Evolutionary conservation across 2,113 vertebrate genomes (phyloP), one percentile per base, ranked within the genome.

Genomic region (Podarcis raffonei): DNA sequence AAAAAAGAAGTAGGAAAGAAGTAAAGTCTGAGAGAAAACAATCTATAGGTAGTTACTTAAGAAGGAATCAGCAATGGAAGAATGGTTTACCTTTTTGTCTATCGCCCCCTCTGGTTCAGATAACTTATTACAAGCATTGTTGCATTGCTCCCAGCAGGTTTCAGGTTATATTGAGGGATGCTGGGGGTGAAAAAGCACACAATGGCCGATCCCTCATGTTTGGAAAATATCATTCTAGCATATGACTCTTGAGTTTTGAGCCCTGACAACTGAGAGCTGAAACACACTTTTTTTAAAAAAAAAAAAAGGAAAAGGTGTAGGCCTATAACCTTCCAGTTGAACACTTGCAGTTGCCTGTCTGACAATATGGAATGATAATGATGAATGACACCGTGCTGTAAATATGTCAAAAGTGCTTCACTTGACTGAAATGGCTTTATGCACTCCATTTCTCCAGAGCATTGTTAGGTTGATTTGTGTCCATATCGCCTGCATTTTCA

Each of bases 391-490:
- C 25, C 65, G 16, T 65, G 59, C 57, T 62, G 74, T 23, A 57
- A 72, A 87, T 62, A 39, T 6, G 59, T 87, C 68, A 65, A 87
- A 20, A 81, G 68, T 74, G 65, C 27, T 76, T 85, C 35, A 62
- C 22, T 57, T 87, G 65, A 72, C 8, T 87, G 65, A 80, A 80
- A 80, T 35, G 4, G 16, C 69, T 87, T 53, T 57, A 59, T 74
- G 68, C 48, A 48, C 68, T 62, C 69, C 18, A 11, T 30, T 6
- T 81, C 86, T 81, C 57, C 25, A 65, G 86, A 57, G 86, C 79
- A 82, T 65, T 77, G 72, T 85, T 88, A 79, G 79, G 75, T 79
- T 79, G 57, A 88, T 82, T 88, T 88, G 80, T 82, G 79, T 88
- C 69, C 71, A 81, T 65, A 27, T 75, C 30, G 20, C 42, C 82